These are phyloP conservation scores for Adela reaumurella DNA, from an alignment of 2,888 invertebrate genomes.

Conservation along the genomic window DNA sequence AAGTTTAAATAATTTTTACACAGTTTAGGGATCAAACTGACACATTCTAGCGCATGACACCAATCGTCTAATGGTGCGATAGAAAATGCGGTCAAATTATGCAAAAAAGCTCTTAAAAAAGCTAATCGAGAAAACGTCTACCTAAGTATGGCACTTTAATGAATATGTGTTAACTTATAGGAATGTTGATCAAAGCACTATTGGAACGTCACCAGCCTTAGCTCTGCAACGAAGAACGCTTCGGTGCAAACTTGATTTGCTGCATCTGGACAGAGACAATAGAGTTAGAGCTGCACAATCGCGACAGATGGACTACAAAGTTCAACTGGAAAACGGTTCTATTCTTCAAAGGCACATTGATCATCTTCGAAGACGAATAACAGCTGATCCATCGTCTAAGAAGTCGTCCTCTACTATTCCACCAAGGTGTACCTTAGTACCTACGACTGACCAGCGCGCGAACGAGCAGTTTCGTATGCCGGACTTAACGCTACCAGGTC, in stretches of 20 bases:
- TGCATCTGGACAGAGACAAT: not conserved
- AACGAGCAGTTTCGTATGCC: no score
- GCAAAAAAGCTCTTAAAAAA: constrained; percentile 5
- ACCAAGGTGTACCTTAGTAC: no score
- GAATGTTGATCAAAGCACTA: not conserved
- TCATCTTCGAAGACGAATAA: no score
- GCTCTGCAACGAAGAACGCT: not conserved
- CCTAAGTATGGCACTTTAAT: constrained; percentile 1
- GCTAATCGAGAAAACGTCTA: not conserved
- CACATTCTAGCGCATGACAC: not conserved
- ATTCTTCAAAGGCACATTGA: no score
- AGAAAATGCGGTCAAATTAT: constrained; percentile 2
- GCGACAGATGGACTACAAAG: no score
- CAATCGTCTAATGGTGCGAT: not conserved
- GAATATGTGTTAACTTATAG: not conserved
- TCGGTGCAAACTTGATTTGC: constrained; percentile 1
- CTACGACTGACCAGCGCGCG: no score
- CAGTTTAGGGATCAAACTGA: not conserved
- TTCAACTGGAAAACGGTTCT: no score
- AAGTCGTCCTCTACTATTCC: no score
- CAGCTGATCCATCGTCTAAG: no score
- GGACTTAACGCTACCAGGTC: no score
- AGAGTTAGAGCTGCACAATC: not conserved
- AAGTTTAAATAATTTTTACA: not conserved
- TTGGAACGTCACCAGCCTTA: constrained; percentile 1